phyloP scores from a whole-genome alignment of 2,888 invertebrate species.

The Lottia scabra region DNA sequence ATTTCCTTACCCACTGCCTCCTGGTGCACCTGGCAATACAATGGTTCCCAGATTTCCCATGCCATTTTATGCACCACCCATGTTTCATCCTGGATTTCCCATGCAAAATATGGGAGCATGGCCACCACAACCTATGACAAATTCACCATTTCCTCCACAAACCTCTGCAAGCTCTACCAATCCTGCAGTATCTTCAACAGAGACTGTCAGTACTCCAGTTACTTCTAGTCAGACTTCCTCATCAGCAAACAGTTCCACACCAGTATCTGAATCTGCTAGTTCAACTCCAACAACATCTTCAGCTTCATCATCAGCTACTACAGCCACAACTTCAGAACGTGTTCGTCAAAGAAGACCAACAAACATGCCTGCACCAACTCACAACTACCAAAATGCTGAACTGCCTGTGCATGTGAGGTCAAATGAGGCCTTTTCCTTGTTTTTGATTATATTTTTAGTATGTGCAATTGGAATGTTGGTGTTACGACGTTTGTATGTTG shows the following conservation, averaged over 20 bases:
- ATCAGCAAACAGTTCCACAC: neutral
- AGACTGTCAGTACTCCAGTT: neutral
- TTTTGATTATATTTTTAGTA: neutral
- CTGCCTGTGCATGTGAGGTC: neutral
- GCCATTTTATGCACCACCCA: constrained; percentile 9
- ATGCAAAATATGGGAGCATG: neutral
- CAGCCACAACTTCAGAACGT: neutral
- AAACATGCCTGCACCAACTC: neutral
- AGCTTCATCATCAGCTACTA: neutral
- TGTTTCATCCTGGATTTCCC: neutral
- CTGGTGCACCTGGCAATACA: neutral
- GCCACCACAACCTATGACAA: neutral
- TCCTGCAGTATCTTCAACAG: neutral
- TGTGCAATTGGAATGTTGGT: neutral
- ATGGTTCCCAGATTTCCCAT: constrained; percentile 10
- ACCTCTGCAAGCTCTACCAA: neutral
- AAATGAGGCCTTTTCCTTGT: neutral
- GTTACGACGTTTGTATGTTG: neutral
- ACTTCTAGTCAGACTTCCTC: neutral
- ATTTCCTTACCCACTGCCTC: neutral
- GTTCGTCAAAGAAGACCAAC: neutral
- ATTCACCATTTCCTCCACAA: neutral
- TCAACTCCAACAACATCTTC: neutral
- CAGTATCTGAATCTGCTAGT: neutral
- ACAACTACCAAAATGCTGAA: neutral